Base-by-base conservation (phyloP, 1,140 invertebrate species). In the Euglossa dilemma region DNA sequence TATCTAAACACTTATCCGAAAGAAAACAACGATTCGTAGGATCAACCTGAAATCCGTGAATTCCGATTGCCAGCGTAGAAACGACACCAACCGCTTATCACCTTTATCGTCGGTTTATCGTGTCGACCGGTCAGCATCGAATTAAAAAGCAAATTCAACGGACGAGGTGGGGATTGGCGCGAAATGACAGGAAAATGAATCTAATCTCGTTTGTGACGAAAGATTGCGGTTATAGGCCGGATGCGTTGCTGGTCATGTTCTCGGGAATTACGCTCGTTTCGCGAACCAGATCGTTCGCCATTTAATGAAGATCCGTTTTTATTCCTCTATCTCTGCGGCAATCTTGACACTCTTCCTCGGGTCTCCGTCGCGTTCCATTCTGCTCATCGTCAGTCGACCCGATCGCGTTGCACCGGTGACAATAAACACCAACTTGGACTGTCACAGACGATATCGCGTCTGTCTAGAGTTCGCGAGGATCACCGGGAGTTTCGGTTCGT, bases 201-300 rank as follows among this genome's bases (percentile, higher is more conserved):
- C 71, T 86, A 85, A 83, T 87, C 84, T 85, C 70, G 73, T 64
- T 67, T 54, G 50, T 36, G 63, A 28, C 43, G 57, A 18, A 77
- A 80, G 16, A 56, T 47, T 71, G 79, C 11, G 84, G 73, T 78
- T 43, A 52, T 69, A 56, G 23, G 47, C 50, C 74, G 84, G 84
- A 86, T 77, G 47, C 72, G 54, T 54, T 43, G 14, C 64, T 36
- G 18, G 54, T 25, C 52, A 36, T 36, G 36, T 36, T 36, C 36
- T 36, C 1, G 36, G 36, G 36, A 36, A 36, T 36, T 56, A 43
- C 28, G 23, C 45, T 36, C 6, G 1, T 61, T 54, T 71, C 70
- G 45, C 72, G 8, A 11, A 43, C 11, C 54, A 18, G 61, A 77
- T 76, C 36, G 57, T 71, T 52, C 23, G 23, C 12, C 45, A n/a